phyloP scores from a whole-genome alignment of 2,888 invertebrate genomes.

The Pasiphila rectangulata region DNA sequence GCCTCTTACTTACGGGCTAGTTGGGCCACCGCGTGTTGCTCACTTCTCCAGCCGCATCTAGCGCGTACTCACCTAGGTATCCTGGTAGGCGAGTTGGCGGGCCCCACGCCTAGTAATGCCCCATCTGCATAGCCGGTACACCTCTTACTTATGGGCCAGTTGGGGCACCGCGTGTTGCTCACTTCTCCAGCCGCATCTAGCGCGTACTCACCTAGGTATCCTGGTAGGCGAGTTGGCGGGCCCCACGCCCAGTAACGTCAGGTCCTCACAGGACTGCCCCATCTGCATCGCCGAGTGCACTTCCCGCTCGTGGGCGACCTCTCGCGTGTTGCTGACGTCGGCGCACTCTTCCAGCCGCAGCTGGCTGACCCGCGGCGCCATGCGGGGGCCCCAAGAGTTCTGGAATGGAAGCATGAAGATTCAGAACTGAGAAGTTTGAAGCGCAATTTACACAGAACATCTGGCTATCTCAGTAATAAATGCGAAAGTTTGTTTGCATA shows the following conservation, averaged over 20 bases:
- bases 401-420: too few relatives aligned
- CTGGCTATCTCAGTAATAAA: too few relatives aligned
- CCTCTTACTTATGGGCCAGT: conserved; percentile 94
- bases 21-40: too few relatives aligned
- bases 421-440: too few relatives aligned
- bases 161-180: conserved; percentile 86
- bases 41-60: too few relatives aligned
- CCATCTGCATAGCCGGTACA: conserved; percentile 96
- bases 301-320: conserved; percentile 95
- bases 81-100: conserved; percentile 78
- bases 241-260: conserved; percentile 79
- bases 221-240: conserved; percentile 79
- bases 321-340: conserved; percentile 89
- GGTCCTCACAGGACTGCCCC: conserved; percentile 96
- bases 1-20: not conserved
- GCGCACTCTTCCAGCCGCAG: conserved; percentile 93
- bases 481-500: too few relatives aligned
- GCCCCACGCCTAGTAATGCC: conserved; percentile 82
- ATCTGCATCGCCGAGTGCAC: conserved; percentile 95
- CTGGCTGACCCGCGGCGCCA: conserved; percentile 93
- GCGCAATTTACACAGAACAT: too few relatives aligned
- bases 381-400: conserved; percentile 82
- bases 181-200: conserved; percentile 89
- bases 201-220: conserved; percentile 63
- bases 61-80: conserved; percentile 72